A percentile compares a stretch with the other conserved stretches of the same genome.
phyloP scores from a whole-genome alignment of 2,888 invertebrate genomes.

The Diplazon laetatorius region DNA sequence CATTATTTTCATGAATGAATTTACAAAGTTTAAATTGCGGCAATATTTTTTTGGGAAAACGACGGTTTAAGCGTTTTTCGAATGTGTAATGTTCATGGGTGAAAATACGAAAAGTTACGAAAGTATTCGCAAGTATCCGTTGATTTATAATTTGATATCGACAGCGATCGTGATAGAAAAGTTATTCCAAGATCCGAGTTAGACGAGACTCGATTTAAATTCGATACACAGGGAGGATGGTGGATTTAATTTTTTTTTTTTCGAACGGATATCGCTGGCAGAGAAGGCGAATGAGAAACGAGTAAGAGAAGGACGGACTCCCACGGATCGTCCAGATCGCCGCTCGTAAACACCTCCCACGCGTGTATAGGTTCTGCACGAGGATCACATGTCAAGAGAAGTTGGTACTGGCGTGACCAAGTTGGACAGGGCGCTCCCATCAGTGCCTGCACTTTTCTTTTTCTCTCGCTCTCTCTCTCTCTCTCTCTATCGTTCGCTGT shows the following conservation, averaged over 20 bases:
- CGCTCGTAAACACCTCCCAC: constrained; percentile 77
- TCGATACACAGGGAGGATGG: constrained; percentile 12
- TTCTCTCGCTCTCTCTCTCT: background rate
- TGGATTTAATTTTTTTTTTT: constrained; percentile 49
- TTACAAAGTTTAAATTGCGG: too few relatives aligned
- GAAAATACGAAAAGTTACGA: background rate
- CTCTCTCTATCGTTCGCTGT: background rate
- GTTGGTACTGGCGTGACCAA: constrained; percentile 47
- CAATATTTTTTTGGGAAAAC: too few relatives aligned
- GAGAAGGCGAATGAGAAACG: constrained; percentile 16
- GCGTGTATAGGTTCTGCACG: constrained; percentile 58
- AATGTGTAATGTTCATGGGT: background rate
- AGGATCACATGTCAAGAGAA: constrained; percentile 25
- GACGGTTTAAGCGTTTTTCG: constrained; percentile 26
- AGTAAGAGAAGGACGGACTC: constrained; percentile 63
- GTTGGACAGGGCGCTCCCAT: constrained; percentile 41
- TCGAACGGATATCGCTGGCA: constrained; percentile 26
- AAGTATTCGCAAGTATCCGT: constrained; percentile 1
- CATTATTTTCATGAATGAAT: too few relatives aligned
- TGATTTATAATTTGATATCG: constrained; percentile 19
- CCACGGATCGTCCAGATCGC: constrained; percentile 73
- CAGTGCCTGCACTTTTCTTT: constrained; percentile 1
- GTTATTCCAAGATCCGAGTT: constrained; percentile 53
- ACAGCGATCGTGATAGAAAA: constrained; percentile 14
- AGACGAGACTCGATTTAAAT: constrained; percentile 50